Conservation (phyloP, 1,140 invertebrate genomes). For the Belonocnema kinseyi region DNA sequence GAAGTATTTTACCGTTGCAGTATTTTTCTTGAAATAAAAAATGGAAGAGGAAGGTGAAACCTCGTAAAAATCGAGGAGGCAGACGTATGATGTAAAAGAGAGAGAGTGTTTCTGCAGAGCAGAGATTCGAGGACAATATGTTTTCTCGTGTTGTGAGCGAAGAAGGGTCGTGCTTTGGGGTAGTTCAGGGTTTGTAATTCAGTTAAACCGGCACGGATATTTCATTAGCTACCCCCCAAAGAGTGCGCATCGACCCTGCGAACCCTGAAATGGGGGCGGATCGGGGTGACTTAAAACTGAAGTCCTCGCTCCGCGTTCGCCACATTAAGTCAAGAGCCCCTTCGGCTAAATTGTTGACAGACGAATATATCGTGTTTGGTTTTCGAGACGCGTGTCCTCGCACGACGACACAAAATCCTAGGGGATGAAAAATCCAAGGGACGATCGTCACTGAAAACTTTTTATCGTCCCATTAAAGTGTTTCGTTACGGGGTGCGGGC, state of each 20-base stretch:
- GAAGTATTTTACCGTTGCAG: no score
- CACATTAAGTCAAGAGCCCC: constrained; percentile 69
- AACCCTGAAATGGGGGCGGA: constrained; percentile 54
- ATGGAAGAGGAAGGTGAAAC: constrained; percentile 15
- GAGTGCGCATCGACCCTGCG: constrained; percentile 50
- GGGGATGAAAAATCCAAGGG: constrained; percentile 30
- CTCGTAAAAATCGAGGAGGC: constrained; percentile 39
- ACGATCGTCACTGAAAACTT: constrained; percentile 16
- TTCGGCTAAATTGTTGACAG: constrained; percentile 73
- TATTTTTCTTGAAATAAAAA: constrained; percentile 21
- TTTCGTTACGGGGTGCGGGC: constrained; percentile 16
- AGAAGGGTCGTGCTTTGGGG: constrained; percentile 62
- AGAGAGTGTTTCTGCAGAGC: neutral
- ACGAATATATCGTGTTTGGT: constrained; percentile 72
- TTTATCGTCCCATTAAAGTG: constrained; percentile 32
- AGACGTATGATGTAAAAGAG: constrained; percentile 49
- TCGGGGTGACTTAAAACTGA: constrained; percentile 60
- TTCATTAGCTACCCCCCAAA: constrained; percentile 73
- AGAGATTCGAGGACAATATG: constrained; percentile 75
- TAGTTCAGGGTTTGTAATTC: constrained; percentile 71
- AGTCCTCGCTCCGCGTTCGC: constrained; percentile 54
- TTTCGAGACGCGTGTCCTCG: constrained; percentile 46
- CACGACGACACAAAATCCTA: constrained; percentile 31
- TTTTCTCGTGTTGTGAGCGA: constrained; percentile 67
- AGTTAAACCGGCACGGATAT: constrained; percentile 75